Evolutionary conservation across 2,113 vertebrate species (phyloP).

Genomic region (Eubucco bourcierii): DNA sequence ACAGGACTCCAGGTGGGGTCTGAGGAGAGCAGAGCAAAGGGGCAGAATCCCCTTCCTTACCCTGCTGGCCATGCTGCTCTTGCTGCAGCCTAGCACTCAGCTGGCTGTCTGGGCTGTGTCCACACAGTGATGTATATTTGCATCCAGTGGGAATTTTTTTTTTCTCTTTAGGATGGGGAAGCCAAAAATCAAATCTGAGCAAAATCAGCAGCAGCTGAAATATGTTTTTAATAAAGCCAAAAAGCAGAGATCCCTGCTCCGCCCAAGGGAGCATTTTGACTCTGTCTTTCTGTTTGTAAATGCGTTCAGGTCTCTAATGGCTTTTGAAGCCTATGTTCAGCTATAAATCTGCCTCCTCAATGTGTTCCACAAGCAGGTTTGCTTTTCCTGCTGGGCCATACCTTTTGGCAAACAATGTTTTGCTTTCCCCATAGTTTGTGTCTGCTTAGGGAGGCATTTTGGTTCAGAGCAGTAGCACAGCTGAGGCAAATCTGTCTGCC

Average conservation of each 20-base stretch:
- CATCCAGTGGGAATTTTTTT: neutral
- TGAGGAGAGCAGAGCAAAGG: too few relatives aligned
- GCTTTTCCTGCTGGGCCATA: neutral
- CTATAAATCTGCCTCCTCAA: neutral
- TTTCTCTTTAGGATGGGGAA: neutral
- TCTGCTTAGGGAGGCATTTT: neutral
- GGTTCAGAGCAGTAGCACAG: neutral
- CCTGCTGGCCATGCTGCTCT: too few relatives aligned
- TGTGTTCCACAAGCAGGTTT: neutral
- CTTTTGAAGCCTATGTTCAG: neutral
- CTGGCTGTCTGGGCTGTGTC: too few relatives aligned
- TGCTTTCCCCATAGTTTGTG: neutral
- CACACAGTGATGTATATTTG: neutral
- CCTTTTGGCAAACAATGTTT: neutral
- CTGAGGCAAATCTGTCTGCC: neutral
- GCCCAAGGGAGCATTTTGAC: neutral
- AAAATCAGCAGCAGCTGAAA: neutral
- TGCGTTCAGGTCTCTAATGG: neutral
- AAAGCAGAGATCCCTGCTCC: neutral
- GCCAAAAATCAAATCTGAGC: neutral
- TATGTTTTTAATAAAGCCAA: neutral
- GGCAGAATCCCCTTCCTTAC: too few relatives aligned
- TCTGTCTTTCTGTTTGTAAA: neutral
- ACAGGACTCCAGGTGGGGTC: too few relatives aligned
- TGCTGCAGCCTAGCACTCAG: too few relatives aligned